Conservation (phyloP, 2,797 vertebrate genomes). For the Hyperoplus immaculatus region DNA sequence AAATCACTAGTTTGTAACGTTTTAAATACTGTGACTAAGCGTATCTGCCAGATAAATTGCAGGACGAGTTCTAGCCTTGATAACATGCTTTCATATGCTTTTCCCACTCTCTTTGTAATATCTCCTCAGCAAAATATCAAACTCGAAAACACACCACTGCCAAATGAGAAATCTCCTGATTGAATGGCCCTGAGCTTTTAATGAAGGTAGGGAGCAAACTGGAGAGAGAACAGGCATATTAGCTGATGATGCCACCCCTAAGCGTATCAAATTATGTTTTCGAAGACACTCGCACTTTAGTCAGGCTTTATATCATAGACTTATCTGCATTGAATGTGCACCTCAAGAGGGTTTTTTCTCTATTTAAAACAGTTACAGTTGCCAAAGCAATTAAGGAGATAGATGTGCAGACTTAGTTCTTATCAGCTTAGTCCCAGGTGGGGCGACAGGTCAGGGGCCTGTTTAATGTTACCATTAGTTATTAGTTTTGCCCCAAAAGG, state of each 20-base stretch:
- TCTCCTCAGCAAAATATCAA: conserved; percentile 14
- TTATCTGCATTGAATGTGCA: not conserved
- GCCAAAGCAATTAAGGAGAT: not conserved
- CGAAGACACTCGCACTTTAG: conserved; percentile 2
- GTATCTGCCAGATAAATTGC: not conserved
- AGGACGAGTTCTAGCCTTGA: not conserved
- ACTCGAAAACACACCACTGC: not conserved
- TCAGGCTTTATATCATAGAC: conserved; percentile 12
- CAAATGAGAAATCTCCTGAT: conserved; percentile 24
- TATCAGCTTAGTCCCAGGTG: not conserved
- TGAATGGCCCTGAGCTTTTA: conserved; percentile 13
- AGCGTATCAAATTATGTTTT: conserved; percentile 26
- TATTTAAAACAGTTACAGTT: not conserved
- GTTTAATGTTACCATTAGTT: too few species aligned
- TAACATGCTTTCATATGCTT: not conserved
- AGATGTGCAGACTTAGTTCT: not conserved
- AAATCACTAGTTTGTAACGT: not conserved
- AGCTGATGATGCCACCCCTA: not conserved
- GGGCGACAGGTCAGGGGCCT: not conserved
- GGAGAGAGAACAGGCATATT: conserved; percentile 3
- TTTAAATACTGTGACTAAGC: not conserved
- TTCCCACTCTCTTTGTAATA: not conserved
- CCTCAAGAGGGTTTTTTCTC: not conserved
- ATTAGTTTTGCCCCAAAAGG: not conserved
- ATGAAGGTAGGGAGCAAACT: conserved; percentile 15